Evolutionary conservation across 2,888 invertebrate genomes (phyloP), one percentile per base, ranked within the genome.

Genomic region (Orthonychiurus folsomi): DNA sequence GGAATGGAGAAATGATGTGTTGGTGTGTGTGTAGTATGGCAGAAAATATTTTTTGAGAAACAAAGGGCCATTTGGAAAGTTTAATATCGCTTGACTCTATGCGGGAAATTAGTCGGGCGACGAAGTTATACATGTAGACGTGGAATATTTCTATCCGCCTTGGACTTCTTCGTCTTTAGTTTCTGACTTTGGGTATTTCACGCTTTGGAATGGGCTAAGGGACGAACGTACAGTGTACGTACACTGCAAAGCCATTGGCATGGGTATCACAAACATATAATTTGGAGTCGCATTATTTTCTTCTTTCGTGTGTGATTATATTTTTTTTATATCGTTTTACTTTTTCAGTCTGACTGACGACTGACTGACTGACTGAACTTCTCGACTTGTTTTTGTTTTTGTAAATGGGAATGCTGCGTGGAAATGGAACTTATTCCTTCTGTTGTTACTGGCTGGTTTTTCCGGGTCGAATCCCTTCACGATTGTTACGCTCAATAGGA

Each of bases 251-350:
- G 5, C 9, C 66, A 67, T 67, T 67, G 66, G 66, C 66, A 66
- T 64, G 3, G 63, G 64, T 64, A 62, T 66, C 64, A 66, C 63
- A 63, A 66, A 67, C 67, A 55, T 67, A 63, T 67, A 67, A 67
- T 67, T 67, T 67, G 57, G 65, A 67, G 63, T 65, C 67, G 62
- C 67, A 67, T 67, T 67, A 65, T 65, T 67, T 67, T 67, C 63
- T 63, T 47, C n/a, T 37, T 63, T 67, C 67, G 65, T 65, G 65
- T 65, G 67, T 65, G 67, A 67, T 65, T 65, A 65, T 63, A 57
- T 67, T 63, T 65, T 67, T 61, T 57, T 63, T 64, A 15, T 37
- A 37, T 37, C 37, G 37, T 37, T 37, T 37, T 5, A 37, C 9
- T 37, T 54, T 62, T 61, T 60, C 48, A 50, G 50, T 55, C 60